phyloP scores from a whole-genome alignment of 2,888 invertebrate species.

The Lymantria dispar region DNA sequence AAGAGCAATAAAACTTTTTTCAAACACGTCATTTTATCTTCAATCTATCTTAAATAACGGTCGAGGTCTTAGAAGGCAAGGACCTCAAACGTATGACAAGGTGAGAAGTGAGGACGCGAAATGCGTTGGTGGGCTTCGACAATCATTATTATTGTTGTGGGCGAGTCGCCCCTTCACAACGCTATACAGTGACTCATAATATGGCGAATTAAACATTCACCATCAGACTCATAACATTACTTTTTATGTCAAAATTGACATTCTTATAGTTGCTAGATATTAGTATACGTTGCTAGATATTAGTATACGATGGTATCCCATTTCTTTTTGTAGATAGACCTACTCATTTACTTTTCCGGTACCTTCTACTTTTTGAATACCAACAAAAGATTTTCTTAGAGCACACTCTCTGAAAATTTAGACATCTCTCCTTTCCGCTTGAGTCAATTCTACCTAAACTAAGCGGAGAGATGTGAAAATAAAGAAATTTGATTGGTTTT shows the following conservation, averaged over 20 bases:
- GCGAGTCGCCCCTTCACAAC: slow-evolving; percentile 31
- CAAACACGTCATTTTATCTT: slow-evolving; percentile 15
- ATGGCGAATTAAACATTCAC: slow-evolving; percentile 27
- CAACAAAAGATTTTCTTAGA: too few species aligned
- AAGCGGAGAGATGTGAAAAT: too few species aligned
- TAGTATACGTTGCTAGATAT: too few species aligned
- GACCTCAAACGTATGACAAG: slow-evolving; percentile 42
- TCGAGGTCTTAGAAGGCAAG: slow-evolving; percentile 49
- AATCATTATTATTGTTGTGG: slow-evolving; percentile 29
- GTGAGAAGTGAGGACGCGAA: slow-evolving; percentile 41
- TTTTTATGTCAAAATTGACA: not conserved
- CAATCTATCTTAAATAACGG: slow-evolving; percentile 37
- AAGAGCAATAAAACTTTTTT: not conserved
- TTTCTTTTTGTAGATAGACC: too few species aligned
- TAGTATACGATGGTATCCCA: too few species aligned
- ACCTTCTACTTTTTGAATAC: too few species aligned
- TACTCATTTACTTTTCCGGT: too few species aligned
- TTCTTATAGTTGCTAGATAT: too few species aligned
- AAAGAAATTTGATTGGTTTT: too few species aligned
- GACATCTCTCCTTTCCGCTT: too few species aligned
- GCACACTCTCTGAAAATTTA: too few species aligned
- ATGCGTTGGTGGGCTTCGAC: slow-evolving; percentile 35
- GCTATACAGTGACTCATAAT: slow-evolving; percentile 30
- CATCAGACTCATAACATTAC: slow-evolving; percentile 26
- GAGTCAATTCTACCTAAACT: too few species aligned